Percentiles rank a stretch among this genome's conserved stretches.
phyloP scores from a whole-genome alignment of 2,113 vertebrate genomes.

The Percopsis transmontana region DNA sequence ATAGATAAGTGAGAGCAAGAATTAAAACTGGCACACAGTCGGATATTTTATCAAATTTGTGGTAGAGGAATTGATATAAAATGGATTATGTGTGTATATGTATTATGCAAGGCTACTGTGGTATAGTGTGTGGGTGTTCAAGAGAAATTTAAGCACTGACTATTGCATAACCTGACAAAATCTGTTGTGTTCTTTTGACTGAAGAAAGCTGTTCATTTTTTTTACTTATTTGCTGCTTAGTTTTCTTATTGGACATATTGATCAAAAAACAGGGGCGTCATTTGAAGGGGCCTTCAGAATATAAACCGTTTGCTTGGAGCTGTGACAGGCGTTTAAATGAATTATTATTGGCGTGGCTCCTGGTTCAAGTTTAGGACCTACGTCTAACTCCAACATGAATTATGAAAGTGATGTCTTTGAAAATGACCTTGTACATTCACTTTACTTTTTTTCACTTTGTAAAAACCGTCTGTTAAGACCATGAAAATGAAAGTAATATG shows the following conservation, averaged over 20 bases:
- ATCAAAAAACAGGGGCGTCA: slow-evolving; percentile 37
- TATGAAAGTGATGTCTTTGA: slow-evolving; percentile 69
- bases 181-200: slow-evolving; percentile 19
- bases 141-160: slow-evolving; percentile 27
- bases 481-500: slow-evolving; percentile 71
- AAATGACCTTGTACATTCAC: slow-evolving; percentile 73
- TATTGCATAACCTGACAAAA: slow-evolving; percentile 30
- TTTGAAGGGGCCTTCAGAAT: slow-evolving; percentile 29
- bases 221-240: slow-evolving; percentile 28
- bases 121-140: slow-evolving; percentile 24
- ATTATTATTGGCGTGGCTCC: slow-evolving; percentile 47
- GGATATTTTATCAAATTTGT: slow-evolving; percentile 34
- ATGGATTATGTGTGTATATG: slow-evolving; percentile 25
- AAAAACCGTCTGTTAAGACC: slow-evolving; percentile 66
- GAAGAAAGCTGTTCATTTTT: slow-evolving; percentile 16
- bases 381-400: slow-evolving; percentile 65
- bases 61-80: slow-evolving; percentile 28
- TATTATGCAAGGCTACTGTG: slow-evolving; percentile 35
- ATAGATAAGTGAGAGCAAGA: slow-evolving; percentile 21
- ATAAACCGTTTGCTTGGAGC: slow-evolving; percentile 45
- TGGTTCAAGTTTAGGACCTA: slow-evolving; percentile 58
- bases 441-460: slow-evolving; percentile 21
- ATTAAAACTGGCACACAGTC: slow-evolving; percentile 11
- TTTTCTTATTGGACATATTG: slow-evolving; percentile 39
- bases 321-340: neutral